phyloP scores from a whole-genome alignment of 2,888 invertebrate species.

The Physocephala rufipes region DNA sequence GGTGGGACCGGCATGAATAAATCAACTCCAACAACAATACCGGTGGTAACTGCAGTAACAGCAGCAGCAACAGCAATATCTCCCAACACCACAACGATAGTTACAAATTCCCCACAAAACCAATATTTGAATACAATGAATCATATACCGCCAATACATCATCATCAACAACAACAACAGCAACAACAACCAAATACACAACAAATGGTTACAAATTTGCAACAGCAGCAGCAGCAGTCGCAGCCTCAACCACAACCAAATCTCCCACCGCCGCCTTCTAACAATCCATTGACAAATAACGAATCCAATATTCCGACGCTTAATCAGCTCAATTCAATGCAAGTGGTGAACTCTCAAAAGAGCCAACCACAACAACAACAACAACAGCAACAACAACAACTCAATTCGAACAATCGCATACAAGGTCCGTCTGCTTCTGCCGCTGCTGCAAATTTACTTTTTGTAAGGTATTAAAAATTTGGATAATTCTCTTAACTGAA shows the following conservation, averaged over 20 bases:
- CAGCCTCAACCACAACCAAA: slow-evolving; percentile 37
- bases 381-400: slow-evolving; percentile 44
- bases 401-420: slow-evolving; percentile 54
- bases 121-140: slow-evolving; percentile 42
- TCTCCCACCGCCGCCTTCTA: slow-evolving; percentile 38
- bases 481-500: slow-evolving; percentile 38
- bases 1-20: slow-evolving; percentile 30
- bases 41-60: neutral
- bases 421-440: slow-evolving; percentile 55
- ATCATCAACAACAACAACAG: slow-evolving; percentile 40
- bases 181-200: slow-evolving; percentile 37
- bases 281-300: slow-evolving; percentile 30
- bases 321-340: slow-evolving; percentile 27
- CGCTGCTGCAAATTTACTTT: slow-evolving; percentile 59
- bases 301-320: slow-evolving; percentile 30
- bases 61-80: neutral
- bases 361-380: slow-evolving; percentile 42
- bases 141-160: slow-evolving; percentile 43
- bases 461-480: slow-evolving; percentile 63
- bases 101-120: slow-evolving; percentile 39
- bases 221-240: slow-evolving; percentile 26
- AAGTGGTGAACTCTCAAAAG: slow-evolving; percentile 34
- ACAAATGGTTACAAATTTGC: slow-evolving; percentile 25
- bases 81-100: slow-evolving; percentile 35
- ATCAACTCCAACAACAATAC: neutral